These are phyloP conservation scores for Pantherophis vulpinus DNA, from an alignment of 2,797 vertebrate species.

Conservation along the genomic window DNA sequence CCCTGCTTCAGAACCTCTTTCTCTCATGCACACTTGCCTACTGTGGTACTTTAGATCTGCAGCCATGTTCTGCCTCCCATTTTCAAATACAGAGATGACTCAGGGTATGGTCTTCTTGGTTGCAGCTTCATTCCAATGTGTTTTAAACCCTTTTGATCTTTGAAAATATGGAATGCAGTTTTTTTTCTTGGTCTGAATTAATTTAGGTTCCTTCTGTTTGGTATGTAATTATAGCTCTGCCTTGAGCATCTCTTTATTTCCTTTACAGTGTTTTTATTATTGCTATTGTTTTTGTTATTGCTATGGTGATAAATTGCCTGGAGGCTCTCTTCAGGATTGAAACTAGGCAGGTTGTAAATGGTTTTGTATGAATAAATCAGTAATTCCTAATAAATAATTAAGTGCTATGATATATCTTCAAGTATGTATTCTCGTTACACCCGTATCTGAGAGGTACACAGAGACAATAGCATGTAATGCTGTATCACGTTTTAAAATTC, in stretches of 20 bases:
- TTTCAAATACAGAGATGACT: neutral
- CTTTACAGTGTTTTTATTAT: neutral
- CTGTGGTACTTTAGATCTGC: neutral
- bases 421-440: slow-evolving; percentile 45
- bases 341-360: neutral
- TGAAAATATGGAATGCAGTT: neutral
- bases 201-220: neutral
- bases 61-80: neutral
- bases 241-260: neutral
- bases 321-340: neutral
- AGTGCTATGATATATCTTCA: slow-evolving; percentile 1
- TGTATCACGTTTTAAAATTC: slow-evolving; percentile 41
- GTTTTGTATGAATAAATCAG: neutral
- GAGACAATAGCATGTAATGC: slow-evolving; percentile 12
- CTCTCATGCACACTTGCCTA: neutral
- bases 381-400: slow-evolving; percentile 26
- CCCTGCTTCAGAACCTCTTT: neutral
- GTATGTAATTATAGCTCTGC: neutral
- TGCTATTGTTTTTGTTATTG: neutral
- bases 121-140: neutral
- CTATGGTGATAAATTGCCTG: too few relatives aligned
- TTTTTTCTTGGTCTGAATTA: neutral
- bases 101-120: too few relatives aligned
- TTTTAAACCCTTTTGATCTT: neutral
- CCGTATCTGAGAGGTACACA: slow-evolving; percentile 44